These are phyloP conservation scores for Palaemon carinicauda DNA, from an alignment of 1,140 invertebrate genomes.

Conservation along the genomic window DNA sequence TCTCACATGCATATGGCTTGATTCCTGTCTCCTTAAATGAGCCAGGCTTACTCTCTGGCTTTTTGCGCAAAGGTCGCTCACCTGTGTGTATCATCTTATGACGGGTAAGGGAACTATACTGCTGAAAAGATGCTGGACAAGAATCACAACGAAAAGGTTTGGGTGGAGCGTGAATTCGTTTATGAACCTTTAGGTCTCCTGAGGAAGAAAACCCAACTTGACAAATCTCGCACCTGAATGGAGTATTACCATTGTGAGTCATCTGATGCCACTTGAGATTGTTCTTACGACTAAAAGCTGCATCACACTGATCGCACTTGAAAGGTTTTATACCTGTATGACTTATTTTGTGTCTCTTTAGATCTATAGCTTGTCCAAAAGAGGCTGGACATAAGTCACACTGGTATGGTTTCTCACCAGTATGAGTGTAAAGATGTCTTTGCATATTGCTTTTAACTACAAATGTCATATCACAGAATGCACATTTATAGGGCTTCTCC, in stretches of 20 bases:
- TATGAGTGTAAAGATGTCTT: constrained; percentile 61
- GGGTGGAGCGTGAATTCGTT: constrained; percentile 66
- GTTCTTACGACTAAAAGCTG: constrained; percentile 58
- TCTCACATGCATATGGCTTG: constrained; percentile 52
- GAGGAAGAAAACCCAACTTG: constrained; percentile 55
- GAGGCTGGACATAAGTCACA: constrained; percentile 70
- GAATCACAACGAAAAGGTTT: constrained; percentile 68
- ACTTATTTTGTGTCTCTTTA: constrained; percentile 58
- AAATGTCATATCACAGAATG: constrained; percentile 61
- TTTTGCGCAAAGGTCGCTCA: constrained; percentile 41
- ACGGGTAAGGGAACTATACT: constrained; percentile 48
- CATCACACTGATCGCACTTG: constrained; percentile 58
- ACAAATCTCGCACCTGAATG: constrained; percentile 57
- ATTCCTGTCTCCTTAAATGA: constrained; percentile 33
- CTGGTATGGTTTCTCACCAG: constrained; percentile 62
- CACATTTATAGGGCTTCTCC: constrained; percentile 63
- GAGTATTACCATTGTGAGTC: constrained; percentile 54
- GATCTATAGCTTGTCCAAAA: constrained; percentile 63
- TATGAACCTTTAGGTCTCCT: constrained; percentile 66
- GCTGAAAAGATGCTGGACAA: constrained; percentile 63
- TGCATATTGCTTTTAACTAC: constrained; percentile 61
- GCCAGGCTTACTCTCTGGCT: constrained; percentile 36
- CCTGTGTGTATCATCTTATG: constrained; percentile 60
- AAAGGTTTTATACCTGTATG: constrained; percentile 60
- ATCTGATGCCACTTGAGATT: constrained; percentile 59